phyloP scores from a whole-genome alignment of 35 echinoderm and acorn worm species.

The Anneissia japonica region DNA sequence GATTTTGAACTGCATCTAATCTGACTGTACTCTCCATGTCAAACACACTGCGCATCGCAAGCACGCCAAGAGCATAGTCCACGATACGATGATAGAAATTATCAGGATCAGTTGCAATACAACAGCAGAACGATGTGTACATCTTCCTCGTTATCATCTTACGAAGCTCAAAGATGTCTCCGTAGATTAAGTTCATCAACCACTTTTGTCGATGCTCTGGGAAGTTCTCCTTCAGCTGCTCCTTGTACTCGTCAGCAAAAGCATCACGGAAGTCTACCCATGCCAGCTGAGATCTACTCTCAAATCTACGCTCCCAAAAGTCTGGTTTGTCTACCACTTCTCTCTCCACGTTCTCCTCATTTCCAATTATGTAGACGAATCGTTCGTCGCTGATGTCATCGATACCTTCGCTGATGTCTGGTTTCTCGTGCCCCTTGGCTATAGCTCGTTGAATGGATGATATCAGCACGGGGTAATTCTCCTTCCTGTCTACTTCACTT shows the following conservation, averaged over 20 bases:
- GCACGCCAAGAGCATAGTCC: constrained; percentile 61
- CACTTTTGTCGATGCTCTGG: constrained; percentile 56
- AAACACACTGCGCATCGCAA: constrained; percentile 87
- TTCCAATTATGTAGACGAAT: neutral
- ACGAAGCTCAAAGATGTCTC: constrained; percentile 59
- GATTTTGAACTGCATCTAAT: constrained; percentile 76
- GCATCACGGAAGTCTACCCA: constrained; percentile 66
- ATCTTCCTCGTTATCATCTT: constrained; percentile 62
- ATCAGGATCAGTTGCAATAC: constrained; percentile 53
- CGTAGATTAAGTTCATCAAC: constrained; percentile 76
- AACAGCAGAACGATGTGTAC: constrained; percentile 35
- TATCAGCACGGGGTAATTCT: constrained; percentile 4
- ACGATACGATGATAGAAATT: constrained; percentile 65
- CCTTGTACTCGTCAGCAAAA: constrained; percentile 58
- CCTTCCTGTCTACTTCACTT: constrained; percentile 3
- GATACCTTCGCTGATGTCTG: neutral
- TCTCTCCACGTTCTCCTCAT: neutral
- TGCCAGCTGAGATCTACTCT: constrained; percentile 27
- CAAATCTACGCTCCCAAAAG: constrained; percentile 81
- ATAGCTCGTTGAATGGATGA: constrained; percentile 17
- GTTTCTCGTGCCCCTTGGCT: neutral
- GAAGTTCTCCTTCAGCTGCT: constrained; percentile 38
- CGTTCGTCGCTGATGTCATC: constrained; percentile 1
- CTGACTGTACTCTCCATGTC: constrained; percentile 92
- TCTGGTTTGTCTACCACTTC: constrained; percentile 21